phyloP scores from a whole-genome alignment of 2,888 invertebrate species.

The Mimas tiliae region DNA sequence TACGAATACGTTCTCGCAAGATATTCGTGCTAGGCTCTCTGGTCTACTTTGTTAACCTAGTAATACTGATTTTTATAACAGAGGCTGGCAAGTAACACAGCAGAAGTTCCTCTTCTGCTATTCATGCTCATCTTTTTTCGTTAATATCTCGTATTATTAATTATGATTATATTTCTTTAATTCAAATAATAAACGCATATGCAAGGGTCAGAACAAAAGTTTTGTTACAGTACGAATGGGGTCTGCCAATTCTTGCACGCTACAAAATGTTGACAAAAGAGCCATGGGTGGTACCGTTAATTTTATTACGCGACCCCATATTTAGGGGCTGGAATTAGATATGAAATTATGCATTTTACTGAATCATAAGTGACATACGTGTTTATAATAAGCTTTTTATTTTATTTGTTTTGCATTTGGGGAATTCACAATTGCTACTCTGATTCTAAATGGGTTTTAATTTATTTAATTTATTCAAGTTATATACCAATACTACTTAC shows the following conservation, averaged over 20 bases:
- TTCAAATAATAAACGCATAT: background rate
- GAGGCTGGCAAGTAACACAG: too few species aligned
- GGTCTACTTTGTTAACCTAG: too few species aligned
- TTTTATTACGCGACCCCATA: slow-evolving; percentile 2
- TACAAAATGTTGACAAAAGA: slow-evolving; percentile 37
- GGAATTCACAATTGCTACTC: background rate
- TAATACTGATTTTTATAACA: too few species aligned
- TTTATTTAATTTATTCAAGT: background rate
- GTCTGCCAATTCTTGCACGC: slow-evolving; percentile 1
- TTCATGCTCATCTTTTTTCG: too few species aligned
- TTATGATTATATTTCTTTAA: background rate
- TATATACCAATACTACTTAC: too few species aligned
- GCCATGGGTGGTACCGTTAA: slow-evolving; percentile 38
- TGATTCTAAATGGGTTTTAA: background rate
- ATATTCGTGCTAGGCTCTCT: too few species aligned
- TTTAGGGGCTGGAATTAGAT: slow-evolving; percentile 5
- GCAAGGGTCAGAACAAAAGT: slow-evolving; percentile 7
- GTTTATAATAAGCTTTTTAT: background rate
- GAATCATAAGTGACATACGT: background rate
- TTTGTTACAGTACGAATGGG: background rate
- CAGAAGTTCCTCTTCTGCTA: too few species aligned
- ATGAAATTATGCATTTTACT: background rate
- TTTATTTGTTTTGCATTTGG: background rate
- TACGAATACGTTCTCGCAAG: too few species aligned
- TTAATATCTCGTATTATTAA: too few species aligned